Evolutionary conservation across 2,888 invertebrate species (phyloP).

Genomic region (Octonoba sinensis): DNA sequence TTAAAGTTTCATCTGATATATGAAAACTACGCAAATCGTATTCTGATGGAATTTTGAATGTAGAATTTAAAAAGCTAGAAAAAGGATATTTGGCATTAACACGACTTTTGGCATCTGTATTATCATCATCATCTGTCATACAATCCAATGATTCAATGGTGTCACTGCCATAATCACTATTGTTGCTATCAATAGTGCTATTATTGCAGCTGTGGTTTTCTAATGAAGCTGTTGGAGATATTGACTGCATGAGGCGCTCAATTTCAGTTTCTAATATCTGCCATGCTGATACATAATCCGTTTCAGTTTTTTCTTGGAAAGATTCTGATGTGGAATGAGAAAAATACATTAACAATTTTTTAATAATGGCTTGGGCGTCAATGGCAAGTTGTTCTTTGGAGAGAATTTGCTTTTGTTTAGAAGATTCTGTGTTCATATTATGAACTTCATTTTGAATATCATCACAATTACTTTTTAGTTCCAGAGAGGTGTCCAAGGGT

Average conservation of each 20-base stretch:
- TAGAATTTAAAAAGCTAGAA: slow-evolving; percentile 22
- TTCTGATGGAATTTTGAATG: slow-evolving; percentile 17
- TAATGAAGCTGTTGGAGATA: slow-evolving; percentile 58
- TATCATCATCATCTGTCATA: slow-evolving; percentile 64
- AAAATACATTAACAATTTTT: slow-evolving; percentile 51
- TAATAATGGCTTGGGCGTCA: slow-evolving; percentile 56
- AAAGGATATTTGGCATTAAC: slow-evolving; percentile 23
- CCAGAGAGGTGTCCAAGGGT: neutral
- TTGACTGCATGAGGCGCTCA: slow-evolving; percentile 62
- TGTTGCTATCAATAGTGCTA: slow-evolving; percentile 65
- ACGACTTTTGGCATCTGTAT: slow-evolving; percentile 31
- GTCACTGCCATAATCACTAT: slow-evolving; percentile 67
- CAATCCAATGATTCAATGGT: slow-evolving; percentile 65
- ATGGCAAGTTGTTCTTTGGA: slow-evolving; percentile 45
- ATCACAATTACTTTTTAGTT: too few relatives aligned
- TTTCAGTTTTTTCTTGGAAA: slow-evolving; percentile 41
- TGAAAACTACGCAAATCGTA: slow-evolving; percentile 65
- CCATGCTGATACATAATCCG: slow-evolving; percentile 42
- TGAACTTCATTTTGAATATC: neutral
- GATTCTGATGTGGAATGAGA: slow-evolving; percentile 27
- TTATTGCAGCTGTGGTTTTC: slow-evolving; percentile 61
- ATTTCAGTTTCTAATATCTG: slow-evolving; percentile 65
- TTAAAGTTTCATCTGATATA: slow-evolving; percentile 81
- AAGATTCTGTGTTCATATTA: neutral
- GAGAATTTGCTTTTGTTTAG: slow-evolving; percentile 13